Base-by-base conservation (phyloP, 2,888 invertebrate species). In the Schizaphis graminum region DNA sequence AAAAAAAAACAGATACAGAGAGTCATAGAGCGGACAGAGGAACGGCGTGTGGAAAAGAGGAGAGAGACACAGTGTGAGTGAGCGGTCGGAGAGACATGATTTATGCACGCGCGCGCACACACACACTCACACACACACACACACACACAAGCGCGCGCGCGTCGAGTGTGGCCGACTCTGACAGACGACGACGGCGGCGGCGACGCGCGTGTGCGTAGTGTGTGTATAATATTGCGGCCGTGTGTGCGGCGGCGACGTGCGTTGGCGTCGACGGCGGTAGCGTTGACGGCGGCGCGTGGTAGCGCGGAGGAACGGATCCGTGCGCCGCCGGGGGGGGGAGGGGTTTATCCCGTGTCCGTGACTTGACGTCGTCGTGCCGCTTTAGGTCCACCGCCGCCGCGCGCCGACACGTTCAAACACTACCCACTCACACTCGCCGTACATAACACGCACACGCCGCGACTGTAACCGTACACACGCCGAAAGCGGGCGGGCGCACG, bases 331-430 rank as follows among this genome's bases (percentile, higher is more conserved):
- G 92, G 94, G 89, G 87, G 47, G 47, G 53, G n/a, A 94, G 91
- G 94, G 89, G 90, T 44, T 94, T 91, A 94, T 94, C 94, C 94
- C 93, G 94, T 94, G 93, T 94, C 94, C 94, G 94, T 94, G 94
- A 93, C 94, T 92, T 91, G 92, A 95, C 90, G 94, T 91, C 91
- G 61, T 91, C 88, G 88, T 88, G 92, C 88, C 92, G 92, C 77
- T 93, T 89, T 56, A 44, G 41, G 77, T 89, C 92, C 67, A n/a
- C 57, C 91, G 85, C 91, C 35, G 47, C 94, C 56, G 28, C 89
- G 35, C 77, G 91, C 85, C 93, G 88, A 94, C 56, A 35, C 53
- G 89, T 89, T 94, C 85, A 91, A 53, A 90, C 44, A 26, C 49
- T 94, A 77, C 57, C 85, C 87, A 85, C 84, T 11, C 44, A 77